Conservation (phyloP, 1,140 invertebrate genomes). For the Drosophila ironensis region DNA sequence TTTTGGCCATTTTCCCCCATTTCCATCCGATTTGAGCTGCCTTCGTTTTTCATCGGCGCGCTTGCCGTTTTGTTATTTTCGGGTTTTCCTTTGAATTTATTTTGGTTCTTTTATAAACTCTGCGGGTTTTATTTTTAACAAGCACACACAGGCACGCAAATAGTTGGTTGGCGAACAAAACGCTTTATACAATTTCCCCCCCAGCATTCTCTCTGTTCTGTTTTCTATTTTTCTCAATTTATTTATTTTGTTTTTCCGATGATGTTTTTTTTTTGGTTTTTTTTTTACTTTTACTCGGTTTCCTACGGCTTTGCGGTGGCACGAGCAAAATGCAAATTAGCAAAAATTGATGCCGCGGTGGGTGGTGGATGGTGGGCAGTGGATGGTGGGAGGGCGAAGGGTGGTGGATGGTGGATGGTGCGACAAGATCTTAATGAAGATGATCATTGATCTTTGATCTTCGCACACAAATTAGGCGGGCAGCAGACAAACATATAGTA, state of each 20-base stretch:
- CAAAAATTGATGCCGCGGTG: conserved; percentile 22
- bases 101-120: conserved; percentile 76
- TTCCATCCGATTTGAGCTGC: conserved; percentile 27
- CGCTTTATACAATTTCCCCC: conserved; percentile 44
- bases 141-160: conserved; percentile 8
- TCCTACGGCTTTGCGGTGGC: too few species aligned
- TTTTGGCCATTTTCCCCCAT: conserved; percentile 5
- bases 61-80: conserved; percentile 72
- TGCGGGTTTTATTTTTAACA: conserved; percentile 73
- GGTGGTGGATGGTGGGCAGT: background rate
- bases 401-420: background rate
- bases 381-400: background rate
- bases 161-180: conserved; percentile 33
- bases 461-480: conserved; percentile 29
- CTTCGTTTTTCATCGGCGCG: conserved; percentile 39
- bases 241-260: conserved; percentile 12
- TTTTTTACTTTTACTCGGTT: too few species aligned
- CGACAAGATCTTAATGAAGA: conserved; percentile 48
- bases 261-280: conserved; percentile 45
- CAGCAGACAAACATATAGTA: background rate
- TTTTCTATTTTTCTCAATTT: conserved; percentile 8
- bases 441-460: conserved; percentile 45
- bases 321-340: conserved; percentile 68
- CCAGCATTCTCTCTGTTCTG: conserved; percentile 15
- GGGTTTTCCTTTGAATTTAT: conserved; percentile 75